Evolutionary conservation across 2,113 vertebrate species (phyloP).

Genomic region (Nothocercus nigrocapillus): DNA sequence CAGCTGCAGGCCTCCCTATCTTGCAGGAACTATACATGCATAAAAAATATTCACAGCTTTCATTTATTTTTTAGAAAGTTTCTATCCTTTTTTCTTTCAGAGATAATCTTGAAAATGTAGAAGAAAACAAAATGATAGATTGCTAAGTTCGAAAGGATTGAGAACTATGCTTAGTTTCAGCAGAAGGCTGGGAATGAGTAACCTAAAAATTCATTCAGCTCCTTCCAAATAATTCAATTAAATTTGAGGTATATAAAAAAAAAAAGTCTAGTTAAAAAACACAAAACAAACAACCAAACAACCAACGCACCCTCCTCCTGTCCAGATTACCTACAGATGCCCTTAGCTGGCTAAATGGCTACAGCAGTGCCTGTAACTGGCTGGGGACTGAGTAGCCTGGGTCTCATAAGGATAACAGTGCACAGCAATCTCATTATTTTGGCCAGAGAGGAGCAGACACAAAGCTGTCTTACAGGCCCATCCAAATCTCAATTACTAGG

Average conservation of each 20-base stretch:
- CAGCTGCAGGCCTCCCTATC: background rate
- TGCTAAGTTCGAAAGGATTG: background rate
- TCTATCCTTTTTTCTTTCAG: slow-evolving; percentile 35
- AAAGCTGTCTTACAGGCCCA: background rate
- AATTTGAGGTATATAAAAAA: background rate
- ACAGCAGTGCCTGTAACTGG: background rate
- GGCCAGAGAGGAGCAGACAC: background rate
- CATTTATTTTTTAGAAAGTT: slow-evolving; percentile 1
- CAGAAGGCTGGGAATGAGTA: slow-evolving; percentile 4
- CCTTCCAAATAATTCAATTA: background rate
- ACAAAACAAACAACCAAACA: background rate
- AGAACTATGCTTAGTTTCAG: background rate
- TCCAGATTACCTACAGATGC: background rate
- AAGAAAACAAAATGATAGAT: slow-evolving; percentile 34
- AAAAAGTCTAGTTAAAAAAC: no score
- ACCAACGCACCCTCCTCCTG: background rate
- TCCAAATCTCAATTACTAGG: background rate
- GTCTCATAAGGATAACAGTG: rapidly evolving
- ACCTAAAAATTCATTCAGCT: background rate
- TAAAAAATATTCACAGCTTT: slow-evolving; percentile 38
- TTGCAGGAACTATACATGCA: background rate
- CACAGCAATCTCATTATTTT: background rate
- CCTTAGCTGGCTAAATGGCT: background rate
- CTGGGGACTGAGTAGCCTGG: background rate
- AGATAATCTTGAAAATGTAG: slow-evolving; percentile 53